Percentiles rank a stretch among this genome's conserved stretches.
Conservation (phyloP, 2,113 vertebrate species). For the Crotalus horridus region DNA sequence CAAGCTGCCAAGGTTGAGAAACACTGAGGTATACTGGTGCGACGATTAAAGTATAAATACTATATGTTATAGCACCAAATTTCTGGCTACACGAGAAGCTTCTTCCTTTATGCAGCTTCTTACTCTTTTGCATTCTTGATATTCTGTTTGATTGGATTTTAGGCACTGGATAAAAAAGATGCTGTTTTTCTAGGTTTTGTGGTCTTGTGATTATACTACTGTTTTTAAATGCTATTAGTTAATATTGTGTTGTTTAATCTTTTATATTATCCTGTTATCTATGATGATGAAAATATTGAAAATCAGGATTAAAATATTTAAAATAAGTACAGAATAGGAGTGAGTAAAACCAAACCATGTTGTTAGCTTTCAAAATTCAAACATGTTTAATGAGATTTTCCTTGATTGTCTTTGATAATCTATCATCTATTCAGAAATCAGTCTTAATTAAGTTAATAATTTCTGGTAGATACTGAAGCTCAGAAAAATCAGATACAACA, state of each 20-base stretch:
- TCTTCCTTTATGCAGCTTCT: neutral
- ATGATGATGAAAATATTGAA: neutral
- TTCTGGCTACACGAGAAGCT: neutral
- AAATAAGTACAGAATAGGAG: neutral
- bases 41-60: neutral
- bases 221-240: neutral
- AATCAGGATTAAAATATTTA: neutral
- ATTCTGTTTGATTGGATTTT: neutral
- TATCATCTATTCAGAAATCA: neutral
- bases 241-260: neutral
- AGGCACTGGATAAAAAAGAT: neutral
- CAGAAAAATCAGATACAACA: fast-evolving
- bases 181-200: neutral
- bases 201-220: neutral
- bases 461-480: neutral
- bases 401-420: no score
- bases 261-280: neutral
- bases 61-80: fast-evolving
- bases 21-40: neutral
- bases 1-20: neutral
- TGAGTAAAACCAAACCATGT: neutral
- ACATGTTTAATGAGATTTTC: neutral
- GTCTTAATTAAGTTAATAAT: neutral
- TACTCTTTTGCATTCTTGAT: neutral
- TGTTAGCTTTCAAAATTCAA: neutral